Base-by-base conservation (phyloP, 2,113 vertebrate species). In the Gasterosteus aculeatus region DNA sequence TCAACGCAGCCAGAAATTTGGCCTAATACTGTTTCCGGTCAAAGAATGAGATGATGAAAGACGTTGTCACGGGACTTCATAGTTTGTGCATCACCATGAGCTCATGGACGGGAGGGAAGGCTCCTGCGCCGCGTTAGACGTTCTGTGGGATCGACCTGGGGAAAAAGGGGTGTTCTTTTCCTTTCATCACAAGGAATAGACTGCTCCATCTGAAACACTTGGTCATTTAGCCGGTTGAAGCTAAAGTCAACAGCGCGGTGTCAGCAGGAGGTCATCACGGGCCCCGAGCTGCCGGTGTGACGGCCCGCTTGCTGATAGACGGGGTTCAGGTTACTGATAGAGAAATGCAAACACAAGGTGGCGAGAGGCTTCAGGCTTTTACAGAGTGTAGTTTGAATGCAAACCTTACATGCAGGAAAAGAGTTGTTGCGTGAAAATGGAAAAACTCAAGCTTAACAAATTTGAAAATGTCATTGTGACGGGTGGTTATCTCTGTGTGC, bases 231-330 rank as follows among this genome's bases (percentile, higher is more conserved):
- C 77, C 16, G 70, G 58, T 79, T 87, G 63, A 84, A 70, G 63
- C 78, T 85, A 75, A 87, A 85, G 86, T 86, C 78, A 89, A 92
- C 87, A 86, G 76, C 49, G 14, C 14, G 82, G 64, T 69, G 77
- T 85, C 88, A 86, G 80, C 83, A 69, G 72, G 80, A 84, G 88
- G 87, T 89, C 88, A 87, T 87, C 86, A 79, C 35, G 6, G 35
- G 60, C 60, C n/a, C 33, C 31, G 56, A 75, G 39, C 59, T 35
- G 60, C 38, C 60, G 1, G 1, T 74, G 74, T 69, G 74, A 80
- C 12, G 35, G 58, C 66, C 71, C 77, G 64, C 80, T 14, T 16
- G 3, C 62, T 83, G 85, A 80, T 73, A 74, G 71, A 69, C n/a
- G 8, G 38, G 66, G 73, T 15, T 83, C 84, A 59, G 59, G 76